Evolutionary conservation across 2,797 vertebrate species (phyloP), one percentile per base, ranked within the genome.

Genomic region (Galago senegalensis): DNA sequence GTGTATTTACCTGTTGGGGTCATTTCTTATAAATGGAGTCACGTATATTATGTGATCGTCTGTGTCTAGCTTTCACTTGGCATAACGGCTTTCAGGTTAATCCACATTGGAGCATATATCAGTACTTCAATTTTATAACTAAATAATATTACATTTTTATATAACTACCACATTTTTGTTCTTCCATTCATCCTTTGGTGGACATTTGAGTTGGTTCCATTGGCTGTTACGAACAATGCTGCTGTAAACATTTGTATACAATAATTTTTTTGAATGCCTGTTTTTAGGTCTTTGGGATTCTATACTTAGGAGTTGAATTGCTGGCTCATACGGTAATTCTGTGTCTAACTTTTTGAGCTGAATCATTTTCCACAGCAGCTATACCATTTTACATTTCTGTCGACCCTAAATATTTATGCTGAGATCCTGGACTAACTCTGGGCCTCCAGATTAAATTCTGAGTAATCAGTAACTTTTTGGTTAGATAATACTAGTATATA

Each of bases 391-490:
- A 31, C n/a, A 5, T 65, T 60, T 27, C 31, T 81, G 40, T 82
- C 60, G 80, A 84, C 12, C 2, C 65, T 18, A 23, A 58, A 20
- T 91, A 70, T 84, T 87, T 91, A 46, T 46, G 16, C 53, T 49
- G 43, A 75, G 21, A 20, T 63, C 13, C 69, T 72, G 14, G 65
- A 53, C 72, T 81, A 75, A 40, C 31, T 77, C 72, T 37, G 34
- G 12, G 10, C 34, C 76, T 65, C 60, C 88, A 89, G 31, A 77
- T 77, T 67, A 82, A 83, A 92, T 86, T 89, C 23, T 82, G 25
- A 94, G 65, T 10, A 58, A 61, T 79, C 11, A 46, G 31, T 43
- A 81, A 21, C 58, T 75, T 84, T 80, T 84, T 95, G 16, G 25
- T 70, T 73, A 21, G 27, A n/a, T 46, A 85, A 89, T 16, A 61